A percentile compares a stretch with the other conserved stretches of the same genome.
phyloP scores from a whole-genome alignment of 2,113 vertebrate genomes.

The Microtus richardsoni region DNA sequence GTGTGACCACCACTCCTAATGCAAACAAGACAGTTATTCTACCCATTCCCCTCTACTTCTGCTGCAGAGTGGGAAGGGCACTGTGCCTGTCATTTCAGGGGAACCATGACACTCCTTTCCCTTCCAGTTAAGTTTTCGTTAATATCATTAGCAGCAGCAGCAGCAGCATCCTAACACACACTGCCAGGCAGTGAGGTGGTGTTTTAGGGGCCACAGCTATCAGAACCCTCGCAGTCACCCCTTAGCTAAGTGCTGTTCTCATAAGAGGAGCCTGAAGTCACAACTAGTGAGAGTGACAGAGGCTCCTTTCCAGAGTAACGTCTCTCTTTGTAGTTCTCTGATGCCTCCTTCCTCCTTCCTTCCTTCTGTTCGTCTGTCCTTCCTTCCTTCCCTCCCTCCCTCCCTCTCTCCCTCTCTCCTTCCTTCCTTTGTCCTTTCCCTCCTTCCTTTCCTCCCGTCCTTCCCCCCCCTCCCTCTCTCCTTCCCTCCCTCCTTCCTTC shows the following conservation, averaged over 20 bases:
- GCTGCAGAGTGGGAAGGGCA: conserved; percentile 14
- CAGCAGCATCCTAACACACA: background rate
- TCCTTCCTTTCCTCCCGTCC: background rate
- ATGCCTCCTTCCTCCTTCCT: too few relatives aligned
- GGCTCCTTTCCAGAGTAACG: conserved; percentile 5
- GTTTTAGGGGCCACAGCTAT: background rate
- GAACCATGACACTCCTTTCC: background rate
- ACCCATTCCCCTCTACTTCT: background rate
- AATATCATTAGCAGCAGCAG: background rate
- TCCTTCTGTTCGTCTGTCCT: too few relatives aligned
- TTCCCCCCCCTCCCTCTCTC: background rate
- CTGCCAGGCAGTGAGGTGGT: background rate
- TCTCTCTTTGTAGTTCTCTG: background rate
- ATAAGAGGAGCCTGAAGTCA: background rate
- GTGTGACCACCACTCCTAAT: background rate
- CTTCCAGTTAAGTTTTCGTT: conserved; percentile 29
- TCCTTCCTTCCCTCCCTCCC: background rate
- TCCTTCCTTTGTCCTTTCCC: fast-evolving
- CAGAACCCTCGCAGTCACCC: background rate
- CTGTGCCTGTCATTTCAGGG: conserved; percentile 19
- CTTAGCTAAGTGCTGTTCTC: conserved; percentile 32
- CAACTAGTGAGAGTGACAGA: background rate
- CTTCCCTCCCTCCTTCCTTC: background rate
- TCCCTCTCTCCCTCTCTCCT: too few relatives aligned
- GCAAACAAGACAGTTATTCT: background rate